These are phyloP conservation scores for Anomalospiza imberbis DNA, from an alignment of 2,797 vertebrate genomes.

Conservation along the genomic window DNA sequence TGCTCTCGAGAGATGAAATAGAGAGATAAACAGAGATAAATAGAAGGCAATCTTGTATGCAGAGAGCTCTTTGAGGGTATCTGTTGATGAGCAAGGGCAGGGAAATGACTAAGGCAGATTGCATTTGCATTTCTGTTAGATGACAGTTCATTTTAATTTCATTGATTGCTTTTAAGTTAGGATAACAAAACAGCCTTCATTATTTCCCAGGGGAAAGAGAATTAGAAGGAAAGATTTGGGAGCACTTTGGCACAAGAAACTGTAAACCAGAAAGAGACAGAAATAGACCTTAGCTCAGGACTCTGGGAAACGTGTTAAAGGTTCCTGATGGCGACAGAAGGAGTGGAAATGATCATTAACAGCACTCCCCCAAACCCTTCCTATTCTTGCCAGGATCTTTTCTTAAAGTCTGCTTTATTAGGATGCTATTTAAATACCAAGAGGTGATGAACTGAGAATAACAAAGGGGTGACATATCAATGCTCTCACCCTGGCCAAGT, in stretches of 20 bases:
- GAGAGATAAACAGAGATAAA: slow-evolving; percentile 2
- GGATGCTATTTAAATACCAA: background rate
- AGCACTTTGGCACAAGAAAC: background rate
- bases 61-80: background rate
- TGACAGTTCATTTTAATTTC: slow-evolving; percentile 2
- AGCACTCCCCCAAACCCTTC: background rate
- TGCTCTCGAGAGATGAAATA: background rate
- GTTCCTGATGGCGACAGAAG: background rate
- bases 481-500: background rate
- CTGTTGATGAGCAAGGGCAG: slow-evolving; percentile 12
- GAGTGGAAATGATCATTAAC: background rate
- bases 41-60: background rate
- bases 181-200: background rate
- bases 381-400: background rate
- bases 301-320: background rate
- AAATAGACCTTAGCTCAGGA: background rate
- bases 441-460: background rate
- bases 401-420: background rate
- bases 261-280: background rate
- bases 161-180: background rate
- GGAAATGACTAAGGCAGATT: background rate
- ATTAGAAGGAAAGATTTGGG: background rate
- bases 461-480: background rate
- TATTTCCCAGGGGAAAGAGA: background rate
- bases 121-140: slow-evolving; percentile 3